A percentile compares a stretch with the other conserved stretches of the same genome.
Conservation (phyloP, 2,888 invertebrate species). For the Sminthurides aquaticus region DNA sequence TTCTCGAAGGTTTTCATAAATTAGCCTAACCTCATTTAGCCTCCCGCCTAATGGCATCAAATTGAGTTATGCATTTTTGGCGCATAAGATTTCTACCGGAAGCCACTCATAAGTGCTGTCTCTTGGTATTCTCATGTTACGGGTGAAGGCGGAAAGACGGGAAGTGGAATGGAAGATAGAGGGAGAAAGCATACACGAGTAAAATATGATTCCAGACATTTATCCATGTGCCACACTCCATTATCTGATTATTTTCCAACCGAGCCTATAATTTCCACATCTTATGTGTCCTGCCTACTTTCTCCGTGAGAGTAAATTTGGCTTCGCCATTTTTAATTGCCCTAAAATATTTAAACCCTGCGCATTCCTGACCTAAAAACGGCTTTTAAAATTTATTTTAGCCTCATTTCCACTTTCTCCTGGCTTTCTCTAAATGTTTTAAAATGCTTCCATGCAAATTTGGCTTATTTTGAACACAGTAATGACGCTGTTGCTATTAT, state of each 20-base stretch:
- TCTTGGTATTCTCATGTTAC: too few species aligned
- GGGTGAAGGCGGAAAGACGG: too few species aligned
- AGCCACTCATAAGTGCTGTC: too few species aligned
- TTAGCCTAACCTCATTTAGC: background rate
- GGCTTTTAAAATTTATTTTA: too few species aligned
- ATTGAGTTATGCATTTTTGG: background rate
- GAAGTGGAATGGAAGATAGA: background rate
- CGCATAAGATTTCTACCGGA: background rate
- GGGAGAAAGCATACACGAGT: background rate
- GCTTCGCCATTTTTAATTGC: too few species aligned
- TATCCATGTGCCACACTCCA: background rate
- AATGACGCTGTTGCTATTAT: background rate
- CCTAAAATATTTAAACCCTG: background rate
- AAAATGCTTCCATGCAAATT: background rate
- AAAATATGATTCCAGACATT: background rate
- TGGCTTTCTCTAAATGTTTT: background rate
- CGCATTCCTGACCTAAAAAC: too few species aligned
- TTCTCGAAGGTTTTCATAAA: background rate
- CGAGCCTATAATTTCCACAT: too few species aligned
- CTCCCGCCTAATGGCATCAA: background rate
- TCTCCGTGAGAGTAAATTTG: too few species aligned
- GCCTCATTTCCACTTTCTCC: background rate
- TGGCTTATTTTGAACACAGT: background rate
- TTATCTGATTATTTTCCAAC: background rate
- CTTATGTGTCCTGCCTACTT: too few species aligned